Evolutionary conservation across 2,113 vertebrate species (phyloP).

Genomic region (Phycodurus eques): DNA sequence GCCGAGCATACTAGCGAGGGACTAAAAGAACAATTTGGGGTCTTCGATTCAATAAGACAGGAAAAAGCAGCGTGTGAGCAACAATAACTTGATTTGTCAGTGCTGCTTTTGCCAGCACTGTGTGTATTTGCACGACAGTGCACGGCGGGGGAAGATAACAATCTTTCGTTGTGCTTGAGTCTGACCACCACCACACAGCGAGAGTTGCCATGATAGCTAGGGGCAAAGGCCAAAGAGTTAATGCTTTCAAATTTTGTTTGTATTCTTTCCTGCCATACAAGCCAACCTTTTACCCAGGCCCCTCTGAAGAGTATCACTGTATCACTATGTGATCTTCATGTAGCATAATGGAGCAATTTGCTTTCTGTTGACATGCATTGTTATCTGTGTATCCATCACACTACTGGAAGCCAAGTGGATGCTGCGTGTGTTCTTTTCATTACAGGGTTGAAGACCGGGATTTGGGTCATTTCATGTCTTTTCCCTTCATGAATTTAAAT

Average conservation of each 20-base stretch:
- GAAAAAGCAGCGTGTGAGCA: background rate
- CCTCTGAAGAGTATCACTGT: constrained; percentile 45
- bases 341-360: constrained; percentile 66
- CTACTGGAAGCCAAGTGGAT: constrained; percentile 63
- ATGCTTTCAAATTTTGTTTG: constrained; percentile 53
- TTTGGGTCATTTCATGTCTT: constrained; percentile 57
- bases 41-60: too few relatives aligned
- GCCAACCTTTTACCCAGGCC: constrained; percentile 42
- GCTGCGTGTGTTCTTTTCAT: constrained; percentile 58
- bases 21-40: too few relatives aligned
- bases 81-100: background rate
- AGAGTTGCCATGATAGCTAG: constrained; percentile 23
- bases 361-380: constrained; percentile 58
- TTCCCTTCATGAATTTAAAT: constrained; percentile 68
- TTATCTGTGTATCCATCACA: constrained; percentile 64
- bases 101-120: background rate
- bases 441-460: constrained; percentile 59
- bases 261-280: constrained; percentile 58
- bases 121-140: constrained; percentile 2
- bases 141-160: constrained; percentile 12
- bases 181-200: constrained; percentile 10
- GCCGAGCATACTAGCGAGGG: too few relatives aligned
- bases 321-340: constrained; percentile 63
- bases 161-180: constrained; percentile 25
- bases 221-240: constrained; percentile 43